Base-by-base conservation (phyloP, 2,888 invertebrate genomes). In the Volucella inanis region DNA sequence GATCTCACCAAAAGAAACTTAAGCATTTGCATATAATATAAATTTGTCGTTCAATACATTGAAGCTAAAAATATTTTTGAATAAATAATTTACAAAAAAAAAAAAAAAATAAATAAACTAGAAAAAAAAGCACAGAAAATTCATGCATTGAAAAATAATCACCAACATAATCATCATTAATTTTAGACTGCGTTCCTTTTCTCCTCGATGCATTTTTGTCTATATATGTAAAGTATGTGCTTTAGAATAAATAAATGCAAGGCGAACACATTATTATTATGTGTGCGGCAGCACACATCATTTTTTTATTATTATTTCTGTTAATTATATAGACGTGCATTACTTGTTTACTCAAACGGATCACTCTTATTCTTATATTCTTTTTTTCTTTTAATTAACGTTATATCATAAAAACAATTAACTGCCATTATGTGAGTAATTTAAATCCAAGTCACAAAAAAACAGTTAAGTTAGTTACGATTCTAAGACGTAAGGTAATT, bases 301-400 rank as follows among this genome's bases (percentile, higher is more conserved):
- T 15, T 52, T 61, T 72, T 52, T 64, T 49, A 22, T 43, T 15
- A 9, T 70, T 70, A 43, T 70, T 84, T 74, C 74, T 64, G 22
- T 52, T 50, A 54, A 74, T 70, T 71, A 75, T 57, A 15, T 83
- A 57, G 54, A 72, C 68, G 74, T 70, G 67, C 64, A 68, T 74
- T 79, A 72, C 49, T 62, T 55, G 61, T 72, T 45, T 62, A 80
- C 64, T 67, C 57, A 54, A 74, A 50, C 68, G 47, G 43, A 72
- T 57, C 45, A 55, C 22, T 12, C 31, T 59, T 67, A 39, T 71
- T 62, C 3, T 62, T 22, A 18, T 49, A 11, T 22, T 22, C 18
- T 52, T 12, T 41, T 31, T 31, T 45, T 67, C 12, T 72, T 64
- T 10, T 10, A 55, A 62, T n/a, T 50, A 39, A 18, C 31, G 31